Base-by-base conservation (phyloP, 2,888 invertebrate species). In the Isotomurus palustris region DNA sequence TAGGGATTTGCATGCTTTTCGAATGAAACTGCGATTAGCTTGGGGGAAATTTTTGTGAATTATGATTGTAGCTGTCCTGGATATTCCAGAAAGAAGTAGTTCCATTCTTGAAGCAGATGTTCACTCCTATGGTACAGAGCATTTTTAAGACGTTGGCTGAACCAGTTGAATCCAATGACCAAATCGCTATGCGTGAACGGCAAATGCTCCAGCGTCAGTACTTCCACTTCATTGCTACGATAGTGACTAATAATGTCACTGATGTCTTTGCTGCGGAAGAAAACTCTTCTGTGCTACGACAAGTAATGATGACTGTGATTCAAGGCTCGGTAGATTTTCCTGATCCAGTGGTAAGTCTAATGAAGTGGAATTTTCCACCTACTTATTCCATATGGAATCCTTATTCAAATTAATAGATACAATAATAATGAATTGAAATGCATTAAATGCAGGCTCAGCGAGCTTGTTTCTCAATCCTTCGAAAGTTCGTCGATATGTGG, bases 271-370 rank as follows among this genome's bases (percentile, higher is more conserved):
- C 72, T 21, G 58, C 70, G 24, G 73, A 75, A 65, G 71, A 72
- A 35, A 50, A 50, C 40, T 56, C 67, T 12, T 61, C 55, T 19
- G 62, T 71, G 5, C 56, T 73, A 12, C 73, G 77, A 25, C 73
- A 76, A 62, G 76, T 80, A n/a, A 68, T 80, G 61, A 69, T 76
- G 57, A 77, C 78, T 3, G 72, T 80, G 28, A 76, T 79, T 38
- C 78, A 78, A 64, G 80, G 79, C 12, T 77, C 78, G 25, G 76
- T 78, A 6, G 77, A 79, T 43, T 74, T 76, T 60, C 76, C 77
- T 8, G 80, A 80, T 71, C 78, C 79, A 21, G 73, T 74, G 69
- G 76, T 76, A 72, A 72, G 72, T 44, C 17, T 21, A 47, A 25
- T 53, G n/a, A 47, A 35, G 10, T 14, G 38, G 2, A 38, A n/a